Evolutionary conservation across 2,888 invertebrate species (phyloP).

Genomic region (Drosophila recens): DNA sequence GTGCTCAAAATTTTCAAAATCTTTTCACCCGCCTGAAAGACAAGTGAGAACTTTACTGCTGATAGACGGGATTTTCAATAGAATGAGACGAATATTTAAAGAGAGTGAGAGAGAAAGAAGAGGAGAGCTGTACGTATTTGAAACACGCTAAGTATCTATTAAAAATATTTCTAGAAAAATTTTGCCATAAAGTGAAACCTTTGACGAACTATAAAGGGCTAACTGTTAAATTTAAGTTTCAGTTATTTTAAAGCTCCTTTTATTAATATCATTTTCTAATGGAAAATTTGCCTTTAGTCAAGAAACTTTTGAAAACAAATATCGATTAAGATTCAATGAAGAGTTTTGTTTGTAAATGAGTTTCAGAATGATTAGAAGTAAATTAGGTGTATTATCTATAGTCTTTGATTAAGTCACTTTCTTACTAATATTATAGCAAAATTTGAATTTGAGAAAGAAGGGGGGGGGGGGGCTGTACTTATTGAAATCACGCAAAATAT

Average conservation of each 20-base stretch:
- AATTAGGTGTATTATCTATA: no score
- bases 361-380: no score
- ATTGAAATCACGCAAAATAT: conserved; percentile 36
- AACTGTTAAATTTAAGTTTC: not conserved
- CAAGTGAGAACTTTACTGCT: conserved; percentile 51
- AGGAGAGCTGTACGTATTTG: not conserved
- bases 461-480: not conserved
- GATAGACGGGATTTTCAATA: conserved; percentile 28
- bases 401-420: no score
- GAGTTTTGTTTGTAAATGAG: no score
- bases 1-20: conserved; percentile 80
- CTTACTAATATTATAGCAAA: no score
- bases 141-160: conserved; percentile 40
- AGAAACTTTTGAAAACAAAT: no score
- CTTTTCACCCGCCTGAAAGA: conserved; percentile 47
- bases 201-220: not conserved
- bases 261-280: not conserved
- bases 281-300: no score
- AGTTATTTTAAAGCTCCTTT: not conserved
- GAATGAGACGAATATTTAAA: not conserved
- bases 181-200: conserved; percentile 2
- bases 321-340: no score
- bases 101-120: not conserved
- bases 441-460: not conserved
- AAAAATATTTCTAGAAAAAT: conserved; percentile 24